These are phyloP conservation scores for Steinernema carpocapsae DNA, from an alignment of 2,888 invertebrate species.

Conservation along the genomic window DNA sequence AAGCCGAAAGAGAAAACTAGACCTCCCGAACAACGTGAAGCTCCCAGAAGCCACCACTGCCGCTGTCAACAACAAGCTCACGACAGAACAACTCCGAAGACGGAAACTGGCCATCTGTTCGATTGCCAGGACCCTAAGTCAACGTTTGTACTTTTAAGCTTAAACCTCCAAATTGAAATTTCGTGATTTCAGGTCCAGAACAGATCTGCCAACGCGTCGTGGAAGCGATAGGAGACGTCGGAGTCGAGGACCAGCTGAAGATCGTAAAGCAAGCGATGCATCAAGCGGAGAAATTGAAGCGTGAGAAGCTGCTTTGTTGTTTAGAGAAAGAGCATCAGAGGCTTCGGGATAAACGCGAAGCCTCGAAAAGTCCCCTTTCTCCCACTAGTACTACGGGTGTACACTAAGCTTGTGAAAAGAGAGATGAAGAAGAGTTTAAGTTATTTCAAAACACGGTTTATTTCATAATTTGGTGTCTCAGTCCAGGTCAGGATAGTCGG, in stretches of 20 bases:
- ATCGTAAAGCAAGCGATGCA: background rate
- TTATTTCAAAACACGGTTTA: no score
- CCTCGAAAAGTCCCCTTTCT: no score
- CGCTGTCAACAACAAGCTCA: background rate
- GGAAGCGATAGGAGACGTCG: background rate
- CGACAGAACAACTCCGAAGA: background rate
- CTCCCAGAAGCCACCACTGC: background rate
- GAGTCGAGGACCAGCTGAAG: slow-evolving; percentile 2
- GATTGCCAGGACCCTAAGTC: background rate
- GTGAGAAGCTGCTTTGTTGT: background rate
- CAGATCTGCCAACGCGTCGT: slow-evolving; percentile 5
- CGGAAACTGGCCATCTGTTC: background rate
- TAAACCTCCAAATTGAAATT: no score
- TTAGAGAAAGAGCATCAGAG: slow-evolving; percentile 5
- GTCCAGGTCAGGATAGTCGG: slow-evolving; percentile 29
- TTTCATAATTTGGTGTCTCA: background rate
- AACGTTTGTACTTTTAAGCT: background rate
- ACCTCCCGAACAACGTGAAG: no score
- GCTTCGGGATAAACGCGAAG: slow-evolving; percentile 1
- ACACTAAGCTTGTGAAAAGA: no score
- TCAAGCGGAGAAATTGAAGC: slow-evolving; percentile 2
- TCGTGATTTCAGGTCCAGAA: slow-evolving; percentile 2
- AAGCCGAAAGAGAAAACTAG: no score
- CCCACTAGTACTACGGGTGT: no score
- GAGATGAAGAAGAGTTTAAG: no score